phyloP scores from a whole-genome alignment of 2,113 vertebrate genomes.

The Sinosuthora webbiana region DNA sequence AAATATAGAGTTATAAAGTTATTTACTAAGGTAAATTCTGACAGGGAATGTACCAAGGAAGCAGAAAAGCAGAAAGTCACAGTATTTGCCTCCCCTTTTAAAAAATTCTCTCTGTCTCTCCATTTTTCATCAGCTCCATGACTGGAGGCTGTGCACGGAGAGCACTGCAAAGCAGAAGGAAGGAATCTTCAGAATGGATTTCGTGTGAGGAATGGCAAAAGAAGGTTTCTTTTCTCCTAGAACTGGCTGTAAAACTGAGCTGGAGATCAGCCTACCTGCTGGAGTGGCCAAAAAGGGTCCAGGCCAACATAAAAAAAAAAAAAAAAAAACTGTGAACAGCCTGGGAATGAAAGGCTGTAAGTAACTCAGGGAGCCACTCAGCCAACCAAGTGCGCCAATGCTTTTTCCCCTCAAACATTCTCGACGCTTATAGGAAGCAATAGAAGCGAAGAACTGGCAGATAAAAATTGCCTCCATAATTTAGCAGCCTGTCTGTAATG shows the following conservation, averaged over 20 bases:
- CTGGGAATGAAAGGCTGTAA: not conserved
- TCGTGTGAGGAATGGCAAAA: not conserved
- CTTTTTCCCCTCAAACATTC: not conserved
- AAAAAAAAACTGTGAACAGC: not conserved
- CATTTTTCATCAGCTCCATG: not conserved
- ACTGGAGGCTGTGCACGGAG: not conserved
- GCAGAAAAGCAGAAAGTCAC: constrained; percentile 14
- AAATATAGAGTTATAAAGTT: not conserved
- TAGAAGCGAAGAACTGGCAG: not conserved
- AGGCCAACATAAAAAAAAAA: not conserved
- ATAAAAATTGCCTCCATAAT: constrained; percentile 13
- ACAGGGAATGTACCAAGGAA: not conserved
- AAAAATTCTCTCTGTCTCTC: not conserved
- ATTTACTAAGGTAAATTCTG: constrained; percentile 11
- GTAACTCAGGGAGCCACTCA: not conserved
- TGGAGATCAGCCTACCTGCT: not conserved
- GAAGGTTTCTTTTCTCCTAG: not conserved
- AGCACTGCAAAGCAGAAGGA: not conserved
- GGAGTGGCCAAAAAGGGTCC: not conserved
- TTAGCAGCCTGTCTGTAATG: not conserved
- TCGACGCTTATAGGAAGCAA: not conserved
- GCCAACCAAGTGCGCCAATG: not conserved
- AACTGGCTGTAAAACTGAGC: not conserved
- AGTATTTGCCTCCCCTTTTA: not conserved
- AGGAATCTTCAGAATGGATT: not conserved